Evolutionary conservation across 2,797 vertebrate species (phyloP).

Genomic region (Cygnus olor): DNA sequence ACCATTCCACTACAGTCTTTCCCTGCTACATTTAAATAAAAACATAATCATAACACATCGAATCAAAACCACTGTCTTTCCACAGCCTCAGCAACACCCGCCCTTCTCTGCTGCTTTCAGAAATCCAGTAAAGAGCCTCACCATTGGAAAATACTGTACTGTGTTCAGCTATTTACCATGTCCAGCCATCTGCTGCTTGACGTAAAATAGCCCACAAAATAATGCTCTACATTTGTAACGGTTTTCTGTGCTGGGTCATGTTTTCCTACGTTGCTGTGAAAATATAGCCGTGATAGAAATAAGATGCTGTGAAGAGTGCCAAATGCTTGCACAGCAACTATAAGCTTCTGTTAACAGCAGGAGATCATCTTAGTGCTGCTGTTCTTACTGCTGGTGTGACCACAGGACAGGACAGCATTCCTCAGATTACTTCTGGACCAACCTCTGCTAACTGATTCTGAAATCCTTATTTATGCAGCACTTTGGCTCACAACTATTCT

Average conservation of each 20-base stretch:
- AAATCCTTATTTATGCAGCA: neutral
- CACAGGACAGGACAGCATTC: accelerated
- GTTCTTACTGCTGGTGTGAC: neutral
- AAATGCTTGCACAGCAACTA: neutral
- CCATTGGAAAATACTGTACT: neutral
- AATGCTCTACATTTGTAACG: neutral
- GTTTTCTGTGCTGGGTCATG: neutral
- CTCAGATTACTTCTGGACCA: neutral
- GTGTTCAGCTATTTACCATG: neutral
- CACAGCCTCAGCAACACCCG: neutral
- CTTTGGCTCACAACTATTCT: neutral
- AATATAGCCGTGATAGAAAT: neutral
- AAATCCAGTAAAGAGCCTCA: neutral
- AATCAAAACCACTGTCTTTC: neutral
- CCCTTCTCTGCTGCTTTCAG: neutral
- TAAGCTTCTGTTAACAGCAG: neutral
- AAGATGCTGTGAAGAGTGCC: neutral
- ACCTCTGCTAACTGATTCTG: neutral
- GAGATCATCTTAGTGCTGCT: neutral
- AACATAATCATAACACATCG: neutral
- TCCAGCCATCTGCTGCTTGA: neutral
- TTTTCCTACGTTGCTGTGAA: neutral
- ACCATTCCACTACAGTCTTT: neutral
- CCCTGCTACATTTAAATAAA: neutral
- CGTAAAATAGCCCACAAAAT: neutral